Evolutionary conservation across 2,113 vertebrate species (phyloP), one percentile per base, ranked within the genome.

Genomic region (Nycticebus coucang): DNA sequence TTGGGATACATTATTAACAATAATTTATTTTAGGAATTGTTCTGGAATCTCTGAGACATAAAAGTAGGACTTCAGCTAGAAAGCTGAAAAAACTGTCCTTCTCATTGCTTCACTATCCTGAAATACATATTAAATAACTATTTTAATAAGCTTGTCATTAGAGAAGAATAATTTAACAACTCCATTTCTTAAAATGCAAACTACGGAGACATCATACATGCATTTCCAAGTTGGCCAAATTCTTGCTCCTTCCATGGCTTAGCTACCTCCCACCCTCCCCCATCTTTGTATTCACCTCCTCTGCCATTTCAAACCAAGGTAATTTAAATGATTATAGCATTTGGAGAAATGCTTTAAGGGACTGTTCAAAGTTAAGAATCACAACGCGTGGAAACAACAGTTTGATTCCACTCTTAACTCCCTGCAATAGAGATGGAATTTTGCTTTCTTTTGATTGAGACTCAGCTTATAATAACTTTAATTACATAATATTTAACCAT

Each of bases 401-500:
- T 92, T 89, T 97, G 69, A 83, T 87, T 93, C 71, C 66, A 68
- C 96, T 96, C 53, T 91, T 12, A 5, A 87, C 45, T 4, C 75
- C 94, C 95, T 96, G 89, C 87, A 91, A 4, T 28, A 74, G 82
- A 87, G 86, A 96, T 89, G 0, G 68, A 95, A 89, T 97, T 97
- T 96, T 95, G 91, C 92, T 94, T 96, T 95, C 97, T 97, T 97
- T 96, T 97, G 1, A 2, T 96, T 93, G 96, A 96, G 90, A 85
- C 59, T 96, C 78, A 26, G 95, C 45, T 19, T 75, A 5, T 84
- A 94, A 97, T 82, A 92, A 95, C 95, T 98, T 97, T 97, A 97
- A 92, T 97, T 97, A 84, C 86, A 90, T 24, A 96, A 94, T 95
- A 95, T 98, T 98, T 98, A 98, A 98, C 97, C 69, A 91, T 87